A percentile compares a stretch with the other conserved stretches of the same genome.
Evolutionary conservation across 1,140 invertebrate genomes (phyloP).

Genomic region (Ips nitidus): DNA sequence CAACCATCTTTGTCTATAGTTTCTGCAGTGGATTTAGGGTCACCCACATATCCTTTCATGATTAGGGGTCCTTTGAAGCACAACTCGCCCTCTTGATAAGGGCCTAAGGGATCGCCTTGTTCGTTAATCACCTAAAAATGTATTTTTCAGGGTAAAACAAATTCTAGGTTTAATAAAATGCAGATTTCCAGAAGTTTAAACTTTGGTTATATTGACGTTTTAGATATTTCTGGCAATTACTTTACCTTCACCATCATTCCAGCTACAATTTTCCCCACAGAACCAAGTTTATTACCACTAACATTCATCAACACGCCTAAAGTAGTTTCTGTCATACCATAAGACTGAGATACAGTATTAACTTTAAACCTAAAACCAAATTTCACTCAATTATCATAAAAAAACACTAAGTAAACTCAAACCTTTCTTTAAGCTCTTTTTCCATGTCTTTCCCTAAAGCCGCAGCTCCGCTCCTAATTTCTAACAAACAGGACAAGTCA

Average conservation of each 20-base stretch:
- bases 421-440: conserved; percentile 41
- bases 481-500: conserved; percentile 54
- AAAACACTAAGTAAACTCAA: neutral
- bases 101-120: conserved; percentile 62
- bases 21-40: conserved; percentile 63
- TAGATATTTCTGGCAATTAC: neutral
- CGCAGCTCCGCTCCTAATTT: conserved; percentile 57
- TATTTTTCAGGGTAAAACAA: conserved; percentile 5
- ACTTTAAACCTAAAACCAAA: conserved; percentile 46
- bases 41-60: conserved; percentile 68
- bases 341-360: conserved; percentile 60
- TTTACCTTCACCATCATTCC: conserved; percentile 62
- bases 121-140: conserved; percentile 59
- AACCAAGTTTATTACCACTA: conserved; percentile 55
- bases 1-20: conserved; percentile 72
- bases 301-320: conserved; percentile 50
- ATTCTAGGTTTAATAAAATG: neutral
- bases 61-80: conserved; percentile 68
- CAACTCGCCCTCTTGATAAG: conserved; percentile 67
- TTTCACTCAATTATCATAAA: neutral
- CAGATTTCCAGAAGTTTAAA: neutral
- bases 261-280: conserved; percentile 61
- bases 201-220: neutral
- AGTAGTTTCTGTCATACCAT: conserved; percentile 71
- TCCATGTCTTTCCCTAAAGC: conserved; percentile 53